Conservation (phyloP, 2,888 invertebrate genomes). For the Morinoia aosen region DNA sequence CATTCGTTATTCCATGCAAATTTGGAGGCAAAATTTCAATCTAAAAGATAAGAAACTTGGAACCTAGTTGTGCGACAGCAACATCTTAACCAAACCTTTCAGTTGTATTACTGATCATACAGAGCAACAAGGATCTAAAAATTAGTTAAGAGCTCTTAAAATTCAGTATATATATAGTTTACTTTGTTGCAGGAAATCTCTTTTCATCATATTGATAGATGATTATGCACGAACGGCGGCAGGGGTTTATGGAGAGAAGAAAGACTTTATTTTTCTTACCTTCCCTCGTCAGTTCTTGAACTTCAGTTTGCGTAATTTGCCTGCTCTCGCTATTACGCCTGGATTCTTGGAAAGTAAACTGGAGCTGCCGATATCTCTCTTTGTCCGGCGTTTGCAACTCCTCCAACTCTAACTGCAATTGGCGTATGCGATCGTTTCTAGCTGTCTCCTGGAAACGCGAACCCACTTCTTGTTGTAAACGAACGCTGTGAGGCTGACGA, state of each 20-base stretch:
- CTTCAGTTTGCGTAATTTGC: neutral
- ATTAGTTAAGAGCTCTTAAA: too few relatives aligned
- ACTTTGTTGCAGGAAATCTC: too few relatives aligned
- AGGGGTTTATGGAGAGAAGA: neutral
- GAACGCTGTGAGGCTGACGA: neutral
- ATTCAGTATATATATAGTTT: too few relatives aligned
- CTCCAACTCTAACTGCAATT: neutral
- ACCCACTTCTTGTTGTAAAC: neutral
- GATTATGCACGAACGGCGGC: neutral
- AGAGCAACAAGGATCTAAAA: too few relatives aligned
- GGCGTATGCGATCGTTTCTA: neutral
- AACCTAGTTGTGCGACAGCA: too few relatives aligned
- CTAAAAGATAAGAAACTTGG: too few relatives aligned
- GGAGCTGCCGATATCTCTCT: neutral
- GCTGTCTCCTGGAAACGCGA: neutral
- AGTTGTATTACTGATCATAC: too few relatives aligned
- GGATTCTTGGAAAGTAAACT: neutral
- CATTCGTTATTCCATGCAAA: too few relatives aligned
- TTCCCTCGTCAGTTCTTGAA: neutral
- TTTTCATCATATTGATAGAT: too few relatives aligned
- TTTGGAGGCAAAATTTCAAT: too few relatives aligned
- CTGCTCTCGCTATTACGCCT: neutral
- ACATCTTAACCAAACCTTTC: too few relatives aligned
- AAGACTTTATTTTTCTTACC: neutral
- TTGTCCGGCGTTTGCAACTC: neutral